A percentile compares a stretch with the other conserved stretches of the same genome.
phyloP scores from a whole-genome alignment of 2,888 invertebrate species.

The Axea sp. region DNA sequence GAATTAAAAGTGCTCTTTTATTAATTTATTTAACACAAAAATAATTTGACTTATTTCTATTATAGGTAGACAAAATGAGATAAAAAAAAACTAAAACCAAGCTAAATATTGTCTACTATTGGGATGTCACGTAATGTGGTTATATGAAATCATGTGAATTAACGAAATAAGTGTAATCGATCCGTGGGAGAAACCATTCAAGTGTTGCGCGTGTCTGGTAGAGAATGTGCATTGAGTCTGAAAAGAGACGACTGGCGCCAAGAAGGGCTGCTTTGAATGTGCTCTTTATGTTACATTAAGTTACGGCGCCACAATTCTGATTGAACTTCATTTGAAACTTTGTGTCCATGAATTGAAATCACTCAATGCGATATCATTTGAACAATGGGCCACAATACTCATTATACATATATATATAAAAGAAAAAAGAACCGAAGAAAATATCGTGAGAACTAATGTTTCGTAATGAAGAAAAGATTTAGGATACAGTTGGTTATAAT shows the following conservation, averaged over 20 bases:
- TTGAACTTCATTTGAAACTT: conserved; percentile 29
- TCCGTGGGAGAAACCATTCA: conserved; percentile 28
- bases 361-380: conserved; percentile 25
- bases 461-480: conserved; percentile 45
- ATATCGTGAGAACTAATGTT: conserved; percentile 31
- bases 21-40: no score
- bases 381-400: no score
- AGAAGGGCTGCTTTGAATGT: conserved; percentile 72
- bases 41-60: no score
- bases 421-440: conserved; percentile 1
- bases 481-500: conserved; percentile 24
- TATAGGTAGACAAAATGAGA: no score
- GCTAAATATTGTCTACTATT: conserved; percentile 23
- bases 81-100: conserved; percentile 36
- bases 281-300: conserved; percentile 69
- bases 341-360: conserved; percentile 29
- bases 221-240: conserved; percentile 70
- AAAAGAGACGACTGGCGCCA: conserved; percentile 72
- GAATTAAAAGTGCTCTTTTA: no score
- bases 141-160: conserved; percentile 46
- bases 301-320: conserved; percentile 64
- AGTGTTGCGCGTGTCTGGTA: conserved; percentile 66
- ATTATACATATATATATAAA: no score
- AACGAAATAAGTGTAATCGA: conserved; percentile 51
- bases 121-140: conserved; percentile 40